Base-by-base conservation (phyloP, 2,888 invertebrate species). In the Crepidodera aurea region DNA sequence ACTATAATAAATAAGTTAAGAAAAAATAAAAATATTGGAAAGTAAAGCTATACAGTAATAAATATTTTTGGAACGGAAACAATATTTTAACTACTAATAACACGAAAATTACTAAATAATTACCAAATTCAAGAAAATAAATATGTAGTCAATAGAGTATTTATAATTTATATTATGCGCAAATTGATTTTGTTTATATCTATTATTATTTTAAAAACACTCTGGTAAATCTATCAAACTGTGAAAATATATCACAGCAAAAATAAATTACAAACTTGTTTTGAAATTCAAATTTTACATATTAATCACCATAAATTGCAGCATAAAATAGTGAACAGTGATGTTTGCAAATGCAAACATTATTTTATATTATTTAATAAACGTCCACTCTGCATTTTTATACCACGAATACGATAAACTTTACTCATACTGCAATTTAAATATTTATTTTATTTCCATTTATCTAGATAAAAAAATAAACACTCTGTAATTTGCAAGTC, bases 351-450 rank as follows among this genome's bases (percentile, higher is more conserved):
- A 42, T 46, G 44, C 46, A 56, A n/a, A 46, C 46, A 56, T 56
- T 46, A 46, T 56, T 56, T 56, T 40, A 53, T 53, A 22, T 37
- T 56, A 56, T 56, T 56, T 56, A 46, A 56, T 56, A 56, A 56
- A 56, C 27, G 46, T 34, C n/a, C 19, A 34, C 16, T 56, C 22
- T 22, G 46, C 56, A 34, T 22, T 56, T 44, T 46, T 13, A 40
- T 37, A 48, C 19, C 12, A 8, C 8, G 13, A 32, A 32, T 32
- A 29, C 29, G 50, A 40, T 40, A 40, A 40, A 40, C 18, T 40
- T 40, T 40, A 8, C 13, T 34, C 34, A 1, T 13, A 34, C 13
- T n/a, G 34, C 29, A 10, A 8, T 29, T 8, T 10, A 29, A 10
- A 25, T 29, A 29, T 29, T 22, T 22, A 22, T 22, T 22, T 22